Conservation (phyloP, 2,113 vertebrate species). For the Toxotes jaculatrix region DNA sequence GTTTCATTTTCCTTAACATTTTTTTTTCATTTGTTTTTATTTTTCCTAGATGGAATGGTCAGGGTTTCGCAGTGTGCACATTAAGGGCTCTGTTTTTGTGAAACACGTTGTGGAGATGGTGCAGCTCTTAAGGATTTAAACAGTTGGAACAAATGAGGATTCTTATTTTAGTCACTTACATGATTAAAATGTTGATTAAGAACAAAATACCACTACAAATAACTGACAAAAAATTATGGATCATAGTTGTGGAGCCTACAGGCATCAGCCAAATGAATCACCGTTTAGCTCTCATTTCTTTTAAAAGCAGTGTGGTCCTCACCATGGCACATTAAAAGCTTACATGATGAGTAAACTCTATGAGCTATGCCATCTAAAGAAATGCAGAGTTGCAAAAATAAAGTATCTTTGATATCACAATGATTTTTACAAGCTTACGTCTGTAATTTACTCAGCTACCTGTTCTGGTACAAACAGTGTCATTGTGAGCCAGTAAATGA, state of each 20-base stretch:
- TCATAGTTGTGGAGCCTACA: background rate
- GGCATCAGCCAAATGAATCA: background rate
- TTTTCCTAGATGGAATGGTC: background rate
- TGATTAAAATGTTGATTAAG: background rate
- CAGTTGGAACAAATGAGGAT: background rate
- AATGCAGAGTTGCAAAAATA: background rate
- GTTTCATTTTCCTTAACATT: too few species aligned
- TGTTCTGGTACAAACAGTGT: conserved; percentile 16
- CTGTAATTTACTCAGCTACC: background rate
- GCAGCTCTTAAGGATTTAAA: background rate
- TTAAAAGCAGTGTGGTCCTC: background rate
- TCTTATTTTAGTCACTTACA: background rate
- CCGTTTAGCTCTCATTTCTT: background rate
- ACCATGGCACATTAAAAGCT: background rate
- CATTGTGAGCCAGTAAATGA: background rate
- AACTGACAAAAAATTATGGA: background rate
- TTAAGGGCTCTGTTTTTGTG: background rate
- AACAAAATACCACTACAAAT: background rate
- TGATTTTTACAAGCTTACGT: background rate
- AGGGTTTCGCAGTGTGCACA: background rate
- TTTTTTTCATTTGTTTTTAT: too few species aligned
- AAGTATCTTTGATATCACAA: background rate
- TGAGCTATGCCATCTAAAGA: background rate
- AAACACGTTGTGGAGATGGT: background rate
- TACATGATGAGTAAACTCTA: background rate